These are phyloP conservation scores for Trichonephila clavata DNA, from an alignment of 1,140 invertebrate genomes.

Conservation along the genomic window DNA sequence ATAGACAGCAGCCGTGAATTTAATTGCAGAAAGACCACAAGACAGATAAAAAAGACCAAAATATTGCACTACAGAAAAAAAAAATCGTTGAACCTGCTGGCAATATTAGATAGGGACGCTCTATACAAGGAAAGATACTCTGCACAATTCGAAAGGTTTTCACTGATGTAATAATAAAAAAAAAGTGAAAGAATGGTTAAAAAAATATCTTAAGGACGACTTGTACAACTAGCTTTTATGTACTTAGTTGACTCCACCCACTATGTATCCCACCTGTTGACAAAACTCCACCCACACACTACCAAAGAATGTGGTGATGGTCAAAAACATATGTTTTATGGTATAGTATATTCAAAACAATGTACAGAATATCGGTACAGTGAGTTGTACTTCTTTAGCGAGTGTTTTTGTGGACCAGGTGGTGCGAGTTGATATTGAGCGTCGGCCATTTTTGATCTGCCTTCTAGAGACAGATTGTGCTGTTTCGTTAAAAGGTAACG, in stretches of 20 bases:
- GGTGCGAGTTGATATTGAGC: not conserved
- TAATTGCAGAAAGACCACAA: slow-evolving; percentile 20
- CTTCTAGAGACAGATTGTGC: not conserved
- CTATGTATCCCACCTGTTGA: slow-evolving; percentile 55
- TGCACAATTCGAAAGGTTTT: not conserved
- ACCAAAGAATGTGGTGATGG: not conserved
- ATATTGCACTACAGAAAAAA: not conserved
- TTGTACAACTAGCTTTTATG: slow-evolving; percentile 56
- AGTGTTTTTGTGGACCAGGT: slow-evolving; percentile 39
- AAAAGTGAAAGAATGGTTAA: not conserved
- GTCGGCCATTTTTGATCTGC: slow-evolving; percentile 56
- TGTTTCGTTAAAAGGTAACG: not conserved
- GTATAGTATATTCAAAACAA: not conserved
- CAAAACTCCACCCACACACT: slow-evolving; percentile 66
- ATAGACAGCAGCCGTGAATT: slow-evolving; percentile 11
- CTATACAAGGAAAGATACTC: slow-evolving; percentile 56
- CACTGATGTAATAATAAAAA: slow-evolving; percentile 9
- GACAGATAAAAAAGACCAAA: slow-evolving; percentile 26
- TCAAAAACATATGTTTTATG: not conserved
- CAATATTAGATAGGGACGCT: too few species aligned
- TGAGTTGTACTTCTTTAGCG: not conserved
- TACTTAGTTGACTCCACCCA: slow-evolving; percentile 64
- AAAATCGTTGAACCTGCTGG: not conserved
- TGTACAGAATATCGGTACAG: not conserved
- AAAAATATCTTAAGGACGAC: slow-evolving; percentile 63